These are phyloP conservation scores for Lophius piscatorius DNA, from an alignment of 2,113 vertebrate species.

Conservation along the genomic window DNA sequence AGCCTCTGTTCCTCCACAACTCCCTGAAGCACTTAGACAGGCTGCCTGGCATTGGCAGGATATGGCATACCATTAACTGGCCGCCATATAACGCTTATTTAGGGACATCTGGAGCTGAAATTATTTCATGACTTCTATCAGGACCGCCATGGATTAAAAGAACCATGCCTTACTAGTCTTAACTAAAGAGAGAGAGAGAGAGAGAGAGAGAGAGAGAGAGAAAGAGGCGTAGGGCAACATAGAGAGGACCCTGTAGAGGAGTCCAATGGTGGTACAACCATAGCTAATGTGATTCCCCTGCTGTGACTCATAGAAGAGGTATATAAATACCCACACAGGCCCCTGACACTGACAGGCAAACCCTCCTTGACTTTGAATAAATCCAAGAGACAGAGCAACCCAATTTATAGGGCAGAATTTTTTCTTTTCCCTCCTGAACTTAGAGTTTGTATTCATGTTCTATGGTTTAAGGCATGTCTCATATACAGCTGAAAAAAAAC, in stretches of 20 bases:
- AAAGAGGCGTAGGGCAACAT: constrained; percentile 19
- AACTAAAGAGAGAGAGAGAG: constrained; percentile 26
- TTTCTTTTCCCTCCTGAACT: constrained; percentile 24
- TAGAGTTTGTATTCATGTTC: constrained; percentile 40
- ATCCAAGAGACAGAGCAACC: constrained; percentile 42
- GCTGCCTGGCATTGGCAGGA: constrained; percentile 50
- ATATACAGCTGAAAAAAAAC: constrained; percentile 14
- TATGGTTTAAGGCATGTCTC: background rate
- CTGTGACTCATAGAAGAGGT: constrained; percentile 59
- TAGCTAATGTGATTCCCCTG: constrained; percentile 68
- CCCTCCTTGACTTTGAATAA: constrained; percentile 41
- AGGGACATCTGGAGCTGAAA: constrained; percentile 55
- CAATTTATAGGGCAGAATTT: constrained; percentile 33
- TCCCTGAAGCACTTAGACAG: constrained; percentile 58
- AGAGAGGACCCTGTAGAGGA: constrained; percentile 37
- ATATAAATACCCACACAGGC: constrained; percentile 67
- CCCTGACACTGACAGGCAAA: constrained; percentile 57
- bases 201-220: background rate
- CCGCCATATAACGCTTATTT: constrained; percentile 54
- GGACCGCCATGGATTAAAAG: constrained; percentile 51
- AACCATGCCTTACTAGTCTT: constrained; percentile 23
- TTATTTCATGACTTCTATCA: constrained; percentile 55
- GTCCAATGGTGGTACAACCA: constrained; percentile 55
- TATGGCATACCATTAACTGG: constrained; percentile 55
- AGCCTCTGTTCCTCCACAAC: constrained; percentile 28